A percentile compares a stretch with the other conserved stretches of the same genome.
Conservation (phyloP, 2,888 invertebrate species). For the Lycia hirtaria region DNA sequence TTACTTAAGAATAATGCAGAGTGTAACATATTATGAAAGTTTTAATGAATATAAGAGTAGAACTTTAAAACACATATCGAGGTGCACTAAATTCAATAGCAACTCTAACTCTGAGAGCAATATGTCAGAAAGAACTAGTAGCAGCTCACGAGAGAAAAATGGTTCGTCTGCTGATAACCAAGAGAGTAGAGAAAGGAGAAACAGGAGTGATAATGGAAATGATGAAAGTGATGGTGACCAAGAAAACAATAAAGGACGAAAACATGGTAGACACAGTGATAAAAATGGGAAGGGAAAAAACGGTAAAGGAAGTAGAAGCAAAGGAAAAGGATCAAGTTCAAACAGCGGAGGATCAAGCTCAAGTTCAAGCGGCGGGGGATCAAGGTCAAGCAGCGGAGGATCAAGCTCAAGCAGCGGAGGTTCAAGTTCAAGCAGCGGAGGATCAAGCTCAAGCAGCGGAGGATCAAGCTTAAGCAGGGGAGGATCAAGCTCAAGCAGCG, state of each 20-base stretch:
- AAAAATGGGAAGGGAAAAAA: not conserved
- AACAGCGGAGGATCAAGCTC: not conserved
- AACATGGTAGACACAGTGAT: not conserved
- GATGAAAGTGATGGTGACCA: not conserved
- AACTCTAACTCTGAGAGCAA: not conserved
- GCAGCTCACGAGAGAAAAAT: not conserved
- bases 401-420: not conserved
- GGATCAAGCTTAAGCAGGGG: too few relatives aligned
- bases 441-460: not conserved
- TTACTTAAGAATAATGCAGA: not conserved
- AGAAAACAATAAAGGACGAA: not conserved
- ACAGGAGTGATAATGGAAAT: not conserved
- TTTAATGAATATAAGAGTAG: not conserved
- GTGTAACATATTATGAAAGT: not conserved
- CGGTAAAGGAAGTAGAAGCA: not conserved
- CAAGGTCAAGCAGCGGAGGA: not conserved
- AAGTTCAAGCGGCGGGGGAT: not conserved
- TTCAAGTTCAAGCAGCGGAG: not conserved
- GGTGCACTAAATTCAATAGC: not conserved
- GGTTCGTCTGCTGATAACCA: not conserved
- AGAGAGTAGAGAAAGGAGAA: not conserved
- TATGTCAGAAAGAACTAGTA: not conserved
- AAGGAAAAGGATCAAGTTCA: not conserved
- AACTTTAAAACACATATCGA: too few relatives aligned
- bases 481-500: not conserved